Evolutionary conservation across 2,888 invertebrate genomes (phyloP).

Genomic region (Meloe dianella): DNA sequence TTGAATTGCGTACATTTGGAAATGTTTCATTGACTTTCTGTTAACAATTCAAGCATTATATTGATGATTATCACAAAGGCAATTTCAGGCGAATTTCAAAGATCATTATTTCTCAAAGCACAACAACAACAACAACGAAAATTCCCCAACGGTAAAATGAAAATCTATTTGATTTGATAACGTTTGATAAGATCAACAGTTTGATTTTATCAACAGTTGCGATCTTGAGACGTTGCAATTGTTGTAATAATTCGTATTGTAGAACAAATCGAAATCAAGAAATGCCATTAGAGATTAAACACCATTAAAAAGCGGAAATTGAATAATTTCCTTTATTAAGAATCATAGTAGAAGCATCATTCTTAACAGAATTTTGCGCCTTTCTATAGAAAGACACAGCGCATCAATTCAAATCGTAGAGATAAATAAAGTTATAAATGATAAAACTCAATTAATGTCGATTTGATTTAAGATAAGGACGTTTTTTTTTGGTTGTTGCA

Average conservation of each 20-base stretch:
- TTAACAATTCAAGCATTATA: background rate
- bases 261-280: slow-evolving; percentile 35
- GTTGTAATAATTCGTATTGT: slow-evolving; percentile 33
- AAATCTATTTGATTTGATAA: no score
- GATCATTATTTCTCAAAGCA: no score
- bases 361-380: slow-evolving; percentile 17
- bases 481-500: no score
- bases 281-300: slow-evolving; percentile 34
- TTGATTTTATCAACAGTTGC: background rate
- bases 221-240: background rate
- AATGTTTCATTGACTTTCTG: slow-evolving; percentile 1
- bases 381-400: slow-evolving; percentile 20
- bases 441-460: background rate
- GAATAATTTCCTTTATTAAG: slow-evolving; percentile 49
- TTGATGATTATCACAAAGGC: slow-evolving; percentile 2
- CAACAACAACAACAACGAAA: background rate
- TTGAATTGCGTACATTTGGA: background rate
- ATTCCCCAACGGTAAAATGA: background rate
- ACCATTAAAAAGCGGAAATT: slow-evolving; percentile 44
- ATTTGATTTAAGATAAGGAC: background rate
- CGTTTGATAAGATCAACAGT: no score
- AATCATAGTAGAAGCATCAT: slow-evolving; percentile 29
- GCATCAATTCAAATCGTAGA: background rate
- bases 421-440: background rate
- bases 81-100: background rate